These are phyloP conservation scores for Uloborus plumipes DNA, from an alignment of 2,888 invertebrate genomes.

Conservation along the genomic window DNA sequence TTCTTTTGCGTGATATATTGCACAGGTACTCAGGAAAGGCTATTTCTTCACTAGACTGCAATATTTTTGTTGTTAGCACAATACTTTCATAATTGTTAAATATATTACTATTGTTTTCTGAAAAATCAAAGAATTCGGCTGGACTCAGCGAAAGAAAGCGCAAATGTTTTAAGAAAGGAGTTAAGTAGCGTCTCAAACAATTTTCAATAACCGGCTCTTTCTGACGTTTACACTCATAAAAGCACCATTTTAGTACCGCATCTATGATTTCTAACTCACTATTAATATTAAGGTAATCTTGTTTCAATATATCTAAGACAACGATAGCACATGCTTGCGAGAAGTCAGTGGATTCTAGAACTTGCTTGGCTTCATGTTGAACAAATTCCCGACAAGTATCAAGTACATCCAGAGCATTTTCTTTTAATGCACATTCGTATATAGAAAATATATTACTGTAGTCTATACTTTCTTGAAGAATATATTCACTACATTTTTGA, in stretches of 20 bases:
- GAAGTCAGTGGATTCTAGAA: neutral
- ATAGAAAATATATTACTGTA: neutral
- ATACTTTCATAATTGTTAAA: constrained; percentile 1
- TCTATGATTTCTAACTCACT: neutral
- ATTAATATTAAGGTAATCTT: neutral
- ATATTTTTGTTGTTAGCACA: neutral
- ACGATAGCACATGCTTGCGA: neutral
- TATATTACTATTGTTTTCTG: neutral
- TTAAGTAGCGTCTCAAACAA: neutral
- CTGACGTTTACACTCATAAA: neutral
- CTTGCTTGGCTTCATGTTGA: neutral
- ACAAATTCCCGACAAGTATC: constrained; percentile 1
- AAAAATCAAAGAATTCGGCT: neutral
- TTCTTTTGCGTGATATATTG: neutral
- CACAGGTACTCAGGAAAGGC: neutral
- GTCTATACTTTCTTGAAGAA: neutral
- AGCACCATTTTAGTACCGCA: constrained; percentile 2
- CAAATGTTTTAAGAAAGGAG: neutral
- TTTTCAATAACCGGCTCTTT: neutral
- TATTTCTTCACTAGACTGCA: neutral
- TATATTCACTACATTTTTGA: neutral
- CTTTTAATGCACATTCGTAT: constrained; percentile 4
- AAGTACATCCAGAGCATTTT: neutral
- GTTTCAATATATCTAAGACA: constrained; percentile 5
- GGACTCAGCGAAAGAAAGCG: neutral